Evolutionary conservation across 2,797 vertebrate genomes (phyloP).

Genomic region (Crocodylus rhombifer): DNA sequence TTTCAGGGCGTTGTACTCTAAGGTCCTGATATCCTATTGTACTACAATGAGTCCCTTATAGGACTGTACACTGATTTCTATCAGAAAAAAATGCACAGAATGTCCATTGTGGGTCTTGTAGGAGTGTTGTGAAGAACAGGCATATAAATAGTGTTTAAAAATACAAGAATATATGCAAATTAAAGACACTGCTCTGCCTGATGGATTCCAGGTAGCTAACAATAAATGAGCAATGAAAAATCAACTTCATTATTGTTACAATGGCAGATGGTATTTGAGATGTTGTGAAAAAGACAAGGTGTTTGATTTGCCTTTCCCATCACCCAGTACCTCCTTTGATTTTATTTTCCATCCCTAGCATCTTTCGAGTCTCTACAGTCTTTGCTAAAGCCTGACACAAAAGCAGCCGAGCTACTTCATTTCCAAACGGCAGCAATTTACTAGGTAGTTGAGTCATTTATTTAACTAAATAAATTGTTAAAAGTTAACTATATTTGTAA

Average conservation of each 20-base stretch:
- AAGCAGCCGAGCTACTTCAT: slow-evolving; percentile 62
- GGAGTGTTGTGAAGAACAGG: background rate
- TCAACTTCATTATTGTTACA: slow-evolving; percentile 57
- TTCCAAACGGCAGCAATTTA: slow-evolving; percentile 65
- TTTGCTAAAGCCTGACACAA: slow-evolving; percentile 60
- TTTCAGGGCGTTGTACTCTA: background rate
- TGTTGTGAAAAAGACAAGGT: slow-evolving; percentile 55
- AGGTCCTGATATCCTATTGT: background rate
- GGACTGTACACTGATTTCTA: no score
- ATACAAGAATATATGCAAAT: slow-evolving; percentile 8
- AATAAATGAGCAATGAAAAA: background rate
- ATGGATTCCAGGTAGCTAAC: background rate
- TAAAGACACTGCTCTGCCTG: background rate
- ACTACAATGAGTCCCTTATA: background rate
- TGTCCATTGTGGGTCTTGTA: background rate
- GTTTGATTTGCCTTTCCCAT: slow-evolving; percentile 64
- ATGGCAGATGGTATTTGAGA: slow-evolving; percentile 44
- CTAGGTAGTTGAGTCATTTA: slow-evolving; percentile 52
- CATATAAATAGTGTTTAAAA: background rate
- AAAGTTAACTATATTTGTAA: slow-evolving; percentile 72
- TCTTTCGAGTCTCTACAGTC: slow-evolving; percentile 48
- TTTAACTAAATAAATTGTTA: slow-evolving; percentile 71
- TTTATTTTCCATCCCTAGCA: slow-evolving; percentile 5
- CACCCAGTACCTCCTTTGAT: slow-evolving; percentile 51
- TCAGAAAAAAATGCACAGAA: background rate